phyloP scores from a whole-genome alignment of 2,797 vertebrate species.

The Myotis planiceps region DNA sequence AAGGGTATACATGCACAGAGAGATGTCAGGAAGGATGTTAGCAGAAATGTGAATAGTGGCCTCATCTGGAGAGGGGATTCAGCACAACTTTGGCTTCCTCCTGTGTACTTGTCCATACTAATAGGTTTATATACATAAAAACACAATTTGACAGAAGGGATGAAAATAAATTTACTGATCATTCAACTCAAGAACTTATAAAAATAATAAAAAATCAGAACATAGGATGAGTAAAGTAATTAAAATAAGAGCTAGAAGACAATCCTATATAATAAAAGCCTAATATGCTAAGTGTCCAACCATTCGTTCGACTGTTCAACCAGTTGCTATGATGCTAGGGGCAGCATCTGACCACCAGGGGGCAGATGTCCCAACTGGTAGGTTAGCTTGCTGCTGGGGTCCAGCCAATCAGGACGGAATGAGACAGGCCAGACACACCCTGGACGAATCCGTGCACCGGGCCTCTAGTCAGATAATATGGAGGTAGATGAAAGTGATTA shows the following conservation, averaged over 20 bases:
- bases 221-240: background rate
- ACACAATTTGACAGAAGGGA: background rate
- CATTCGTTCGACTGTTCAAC: fast-evolving
- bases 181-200: background rate
- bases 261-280: too few species aligned
- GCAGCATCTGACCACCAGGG: too few species aligned
- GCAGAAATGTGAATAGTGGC: background rate
- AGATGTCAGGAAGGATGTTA: background rate
- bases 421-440: too few species aligned
- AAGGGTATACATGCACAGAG: background rate
- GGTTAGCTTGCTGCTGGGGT: too few species aligned
- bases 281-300: background rate
- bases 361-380: too few species aligned
- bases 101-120: background rate
- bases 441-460: too few species aligned
- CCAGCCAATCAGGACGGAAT: too few species aligned
- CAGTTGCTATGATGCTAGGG: too few species aligned
- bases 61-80: background rate
- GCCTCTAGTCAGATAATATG: too few species aligned
- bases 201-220: background rate
- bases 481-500: background rate
- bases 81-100: background rate
- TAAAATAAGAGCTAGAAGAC: background rate
- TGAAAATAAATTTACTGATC: background rate
- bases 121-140: background rate